Percentiles rank a stretch among this genome's conserved stretches.
Conservation (phyloP, 1,140 invertebrate species). For the Amyelois transitella region DNA sequence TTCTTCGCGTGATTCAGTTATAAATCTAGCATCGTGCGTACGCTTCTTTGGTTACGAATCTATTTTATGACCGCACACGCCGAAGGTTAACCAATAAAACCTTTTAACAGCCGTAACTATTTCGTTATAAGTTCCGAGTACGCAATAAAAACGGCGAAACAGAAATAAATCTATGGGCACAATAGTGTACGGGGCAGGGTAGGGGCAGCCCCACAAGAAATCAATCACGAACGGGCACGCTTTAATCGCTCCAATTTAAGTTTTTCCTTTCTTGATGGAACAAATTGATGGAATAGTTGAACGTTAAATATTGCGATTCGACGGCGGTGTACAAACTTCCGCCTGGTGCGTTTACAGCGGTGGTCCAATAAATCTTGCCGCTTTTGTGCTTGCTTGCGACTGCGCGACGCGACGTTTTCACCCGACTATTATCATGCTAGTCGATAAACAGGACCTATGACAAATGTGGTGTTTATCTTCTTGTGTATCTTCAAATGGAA, state of each 20-base stretch:
- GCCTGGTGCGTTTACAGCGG: conserved; percentile 42
- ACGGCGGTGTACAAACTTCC: conserved; percentile 49
- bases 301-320: conserved; percentile 60
- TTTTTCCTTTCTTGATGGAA: conserved; percentile 55
- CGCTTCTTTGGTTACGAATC: conserved; percentile 69
- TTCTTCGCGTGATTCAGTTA: conserved; percentile 68
- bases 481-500: conserved; percentile 51
- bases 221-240: conserved; percentile 54
- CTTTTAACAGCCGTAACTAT: conserved; percentile 74
- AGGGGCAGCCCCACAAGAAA: conserved; percentile 34
- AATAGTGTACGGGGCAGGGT: conserved; percentile 32
- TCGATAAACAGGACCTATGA: background rate
- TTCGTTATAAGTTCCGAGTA: conserved; percentile 73
- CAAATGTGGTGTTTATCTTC: too few relatives aligned
- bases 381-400: conserved; percentile 43
- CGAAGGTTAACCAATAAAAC: conserved; percentile 74
- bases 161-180: conserved; percentile 70
- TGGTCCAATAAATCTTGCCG: conserved; percentile 53
- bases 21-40: conserved; percentile 62
- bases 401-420: conserved; percentile 45
- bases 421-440: conserved; percentile 13
- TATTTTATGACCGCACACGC: conserved; percentile 70
- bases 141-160: conserved; percentile 72
- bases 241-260: conserved; percentile 67
- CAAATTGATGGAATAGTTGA: conserved; percentile 57